Evolutionary conservation across 37 sponge, comb jelly and placozoan genomes (phyloP), one percentile per base, ranked within the genome.

Genomic region (Haliclona indistincta): DNA sequence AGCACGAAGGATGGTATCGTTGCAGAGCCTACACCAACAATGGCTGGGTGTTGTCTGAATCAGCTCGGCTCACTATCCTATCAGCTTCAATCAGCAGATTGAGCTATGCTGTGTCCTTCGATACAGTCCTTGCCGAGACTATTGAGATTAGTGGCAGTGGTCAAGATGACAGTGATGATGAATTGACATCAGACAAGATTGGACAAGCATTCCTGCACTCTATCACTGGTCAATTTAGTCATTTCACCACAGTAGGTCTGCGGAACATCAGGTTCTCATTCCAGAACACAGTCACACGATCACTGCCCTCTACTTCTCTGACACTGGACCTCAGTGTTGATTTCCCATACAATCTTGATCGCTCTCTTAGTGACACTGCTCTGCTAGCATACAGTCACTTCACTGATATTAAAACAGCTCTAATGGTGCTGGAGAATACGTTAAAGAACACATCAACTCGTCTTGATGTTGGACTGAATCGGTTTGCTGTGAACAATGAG

Each of bases 1-100:
- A 1, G 38, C 28, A 78, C 34, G 65, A 78, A 38, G 81, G 81
- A 2, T 81, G 81, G 81, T 81, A 81, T 41, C 40, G 36, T 35
- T 70, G 80, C 42, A 41, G 70, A 32, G 80, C 67, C 0, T 53
- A n/a, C 47, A 61, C 69, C 61, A 38, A 52, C 43, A 26, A 52
- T 58, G 71, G 62, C 4, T 26, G n/a, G 25, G 7, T 70, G 20
- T 23, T 32, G 13, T 71, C 80, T 43, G 30, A 38, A 10, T 71
- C 80, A 54, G 80, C 52, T 22, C 43, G 13, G 43, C 71, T 80
- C 2, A 70, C 41, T 20, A 56, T 80, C 15, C 71, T 80, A 11
- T 33, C 56, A 26, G 66, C 54, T 20, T 44, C 53, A 11, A 35
- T 71, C 55, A 51, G 39, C 29, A 72, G 63, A 54, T 61, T 70